Base-by-base conservation (phyloP, 2,888 invertebrate species). In the Nymphalis c-album region DNA sequence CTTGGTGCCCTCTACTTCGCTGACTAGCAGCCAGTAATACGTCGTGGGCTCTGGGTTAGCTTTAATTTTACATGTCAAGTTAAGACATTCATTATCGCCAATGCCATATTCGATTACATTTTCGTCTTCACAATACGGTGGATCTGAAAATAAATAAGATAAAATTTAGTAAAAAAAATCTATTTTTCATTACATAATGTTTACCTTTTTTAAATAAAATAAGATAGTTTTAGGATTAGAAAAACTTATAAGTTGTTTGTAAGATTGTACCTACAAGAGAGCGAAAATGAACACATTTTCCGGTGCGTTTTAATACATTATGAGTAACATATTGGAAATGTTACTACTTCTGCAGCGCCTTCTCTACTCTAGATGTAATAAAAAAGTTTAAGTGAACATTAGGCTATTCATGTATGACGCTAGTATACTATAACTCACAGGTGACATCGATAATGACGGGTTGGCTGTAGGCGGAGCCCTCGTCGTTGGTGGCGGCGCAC, bases 401-500 rank as follows among this genome's bases (percentile, higher is more conserved):
- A n/a, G n/a, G n/a, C n/a, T n/a, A n/a, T n/a, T n/a, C n/a, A n/a
- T n/a, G n/a, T n/a, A 35, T 35, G 35, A 35, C 35, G 35, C 35
- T 35, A 22, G 22, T 22, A 1, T 22, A 22, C 22, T 22, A 22
- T 46, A 16, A 4, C 53, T 80, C 77, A 92, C 92, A 91, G 64
- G 80, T 86, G 48, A 92, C 81, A 63, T 90, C 85, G 3, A 92
- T 67, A 60, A 78, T 53, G 8, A 91, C 68, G 0, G 87, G 85
- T 1, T 88, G 85, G 75, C 89, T 88, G 74, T 85, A 87, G 0
- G 83, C 77, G 26, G 82, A 78, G 0, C 89, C 90, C 68, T 84
- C 85, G 22, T 84, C 83, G 74, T 91, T 91, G 69, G 82, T 81
- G 3, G 86, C 92, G 16, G 85, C 85, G 71, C 92, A 92, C 5